These are phyloP conservation scores for fruit fly (Drosophila melanogaster) DNA, from an alignment of 1,140 invertebrate genomes.

Conservation along the genomic window Release_6_plus_ISO1_MT NT_033777.3:13273501-13274000, in stretches of 20 bases:
- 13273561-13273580: conserved; percentile 55
- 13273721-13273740: conserved; percentile 61
- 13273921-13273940: too few relatives aligned
- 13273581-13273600: conserved; percentile 57
- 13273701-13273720: conserved; percentile 53
- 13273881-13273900: neutral
- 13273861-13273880: conserved; percentile 8
- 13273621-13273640: conserved; percentile 10
- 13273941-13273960: too few relatives aligned
- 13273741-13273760: conserved; percentile 79
- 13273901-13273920: too few relatives aligned
- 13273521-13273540: conserved; percentile 84
- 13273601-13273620: conserved; percentile 44
- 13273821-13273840: conserved; percentile 28
- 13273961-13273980: too few relatives aligned
- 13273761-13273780: conserved; percentile 75
- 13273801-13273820: conserved; percentile 48
- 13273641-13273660: conserved; percentile 3
- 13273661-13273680: conserved; percentile 60
- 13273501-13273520: conserved; percentile 79
- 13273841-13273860: conserved; percentile 47
- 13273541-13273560: conserved; percentile 58
- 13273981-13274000: too few relatives aligned
- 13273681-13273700: conserved; percentile 69
- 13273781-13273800: conserved; percentile 81